Evolutionary conservation across 2,113 vertebrate species (phyloP).

Genomic region (Nesogale talazaci): DNA sequence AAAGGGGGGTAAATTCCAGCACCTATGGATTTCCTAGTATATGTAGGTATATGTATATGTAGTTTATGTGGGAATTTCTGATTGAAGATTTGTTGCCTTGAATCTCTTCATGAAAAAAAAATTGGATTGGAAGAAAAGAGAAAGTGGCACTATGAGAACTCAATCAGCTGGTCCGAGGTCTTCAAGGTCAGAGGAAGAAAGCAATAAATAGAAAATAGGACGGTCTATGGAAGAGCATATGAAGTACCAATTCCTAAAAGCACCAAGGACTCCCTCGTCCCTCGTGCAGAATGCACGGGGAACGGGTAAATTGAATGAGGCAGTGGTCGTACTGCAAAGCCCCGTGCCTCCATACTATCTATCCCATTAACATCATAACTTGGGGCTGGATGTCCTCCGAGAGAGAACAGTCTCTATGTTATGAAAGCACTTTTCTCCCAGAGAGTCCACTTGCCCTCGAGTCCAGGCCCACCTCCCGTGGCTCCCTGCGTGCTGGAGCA

Average conservation of each 20-base stretch:
- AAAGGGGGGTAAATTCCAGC: background rate
- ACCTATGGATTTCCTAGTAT: background rate
- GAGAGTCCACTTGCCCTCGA: background rate
- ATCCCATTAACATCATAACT: background rate
- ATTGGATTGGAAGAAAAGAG: constrained; percentile 16
- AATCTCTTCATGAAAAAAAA: constrained; percentile 38
- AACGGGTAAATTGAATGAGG: background rate
- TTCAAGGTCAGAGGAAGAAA: constrained; percentile 55
- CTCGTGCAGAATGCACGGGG: background rate
- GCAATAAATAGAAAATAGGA: constrained; percentile 9
- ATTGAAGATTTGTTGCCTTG: background rate
- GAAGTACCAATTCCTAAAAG: constrained; percentile 39
- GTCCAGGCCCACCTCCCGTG: background rate
- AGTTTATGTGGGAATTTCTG: constrained; percentile 20
- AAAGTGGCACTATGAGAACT: constrained; percentile 48
- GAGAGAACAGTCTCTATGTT: constrained; percentile 36
- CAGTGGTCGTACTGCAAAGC: background rate
- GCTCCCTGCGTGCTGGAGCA: background rate
- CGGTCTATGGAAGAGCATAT: constrained; percentile 33
- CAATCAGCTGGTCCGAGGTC: constrained; percentile 13
- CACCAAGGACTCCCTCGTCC: background rate
- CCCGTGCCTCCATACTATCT: background rate
- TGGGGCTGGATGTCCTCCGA: background rate
- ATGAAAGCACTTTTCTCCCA: constrained; percentile 11
- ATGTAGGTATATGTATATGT: background rate